Base-by-base conservation (phyloP, 2,113 vertebrate species). In the Lophotis ruficrista region DNA sequence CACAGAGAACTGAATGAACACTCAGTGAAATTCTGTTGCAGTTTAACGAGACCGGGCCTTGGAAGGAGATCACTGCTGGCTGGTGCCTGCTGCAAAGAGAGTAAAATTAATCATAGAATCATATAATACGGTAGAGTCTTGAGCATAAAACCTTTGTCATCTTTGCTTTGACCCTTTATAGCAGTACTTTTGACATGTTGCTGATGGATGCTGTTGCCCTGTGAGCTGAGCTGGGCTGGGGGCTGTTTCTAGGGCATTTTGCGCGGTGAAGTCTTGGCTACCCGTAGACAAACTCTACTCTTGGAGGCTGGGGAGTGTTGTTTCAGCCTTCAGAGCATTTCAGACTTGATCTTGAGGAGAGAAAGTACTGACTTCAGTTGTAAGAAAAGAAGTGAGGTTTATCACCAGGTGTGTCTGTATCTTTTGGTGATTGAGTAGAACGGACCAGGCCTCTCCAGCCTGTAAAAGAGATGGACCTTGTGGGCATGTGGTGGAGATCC, bases 1-100 rank as follows among this genome's bases (percentile, higher is more conserved):
- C 83, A 87, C 81, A 60, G 83, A 94, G 92, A 88, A 85, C n/a
- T 1, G 3, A 93, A 76, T 72, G 73, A 87, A 91, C 12, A 37
- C 57, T 94, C 82, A 62, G 78, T 89, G 87, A 95, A 96, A 95
- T 96, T 82, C 89, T 94, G 68, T 90, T 96, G 57, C 69, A 91
- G 60, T 93, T 92, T 89, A 95, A 95, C 3, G 4, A 94, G 54
- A 70, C 51, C 1, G 3, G 68, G 83, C 77, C 78, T 89, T 69
- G 81, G 88, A 87, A 92, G 53, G 87, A 93, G 69, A 41, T 66
- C 35, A 73, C 41, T 80, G 15, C 71, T 62, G 22, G 31, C 89
- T 87, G 10, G 28, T 90, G 60, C 30, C 88, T 72, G 33, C 43
- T 72, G 69, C 10, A 17, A 58, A 50, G 30, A 65, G 16, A 62